Percentiles rank a stretch among this genome's conserved stretches.
These are phyloP conservation scores for Drosophila austrosaltans DNA, from an alignment of 2,888 invertebrate species.

Conservation along the genomic window DNA sequence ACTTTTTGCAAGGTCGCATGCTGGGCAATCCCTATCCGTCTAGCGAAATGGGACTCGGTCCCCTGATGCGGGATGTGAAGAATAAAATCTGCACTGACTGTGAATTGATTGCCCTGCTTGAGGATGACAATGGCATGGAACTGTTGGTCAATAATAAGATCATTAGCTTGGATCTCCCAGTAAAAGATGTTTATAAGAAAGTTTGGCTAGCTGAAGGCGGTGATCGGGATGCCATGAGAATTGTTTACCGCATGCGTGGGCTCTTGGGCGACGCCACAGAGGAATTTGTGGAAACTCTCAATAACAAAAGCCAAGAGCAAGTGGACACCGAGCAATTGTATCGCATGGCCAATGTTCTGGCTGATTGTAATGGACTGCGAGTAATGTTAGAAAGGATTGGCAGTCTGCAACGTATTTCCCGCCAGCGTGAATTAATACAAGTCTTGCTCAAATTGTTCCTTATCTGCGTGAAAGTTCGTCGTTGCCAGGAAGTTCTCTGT, in stretches of 20 bases:
- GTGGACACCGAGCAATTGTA: constrained; percentile 98
- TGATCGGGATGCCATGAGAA: constrained; percentile 97
- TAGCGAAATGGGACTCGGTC: constrained; percentile 96
- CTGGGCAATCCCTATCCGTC: constrained; percentile 98
- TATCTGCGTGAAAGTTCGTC: constrained; percentile 94
- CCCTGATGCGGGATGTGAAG: constrained; percentile 98
- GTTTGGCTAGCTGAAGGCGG: constrained; percentile 94
- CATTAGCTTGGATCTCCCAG: constrained; percentile 97
- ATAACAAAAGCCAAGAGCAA: constrained; percentile 91
- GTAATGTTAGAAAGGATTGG: constrained; percentile 93
- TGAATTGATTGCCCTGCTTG: constrained; percentile 97
- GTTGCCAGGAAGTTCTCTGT: constrained; percentile 94
- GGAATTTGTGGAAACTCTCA: constrained; percentile 97
- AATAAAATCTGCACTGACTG: constrained; percentile 99
- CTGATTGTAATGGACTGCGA: constrained; percentile 89
- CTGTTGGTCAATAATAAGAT: constrained; percentile 98
- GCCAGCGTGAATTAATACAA: constrained; percentile 93
- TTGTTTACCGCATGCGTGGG: constrained; percentile 98
- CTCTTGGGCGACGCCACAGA: constrained; percentile 99
- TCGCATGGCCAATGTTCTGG: constrained; percentile 93
- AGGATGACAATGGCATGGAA: constrained; percentile 99
- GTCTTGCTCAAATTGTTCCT: constrained; percentile 95
- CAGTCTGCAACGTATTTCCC: constrained; percentile 92
- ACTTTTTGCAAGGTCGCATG: constrained; percentile 98
- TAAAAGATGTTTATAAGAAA: constrained; percentile 94